Evolutionary conservation across 2,113 vertebrate genomes (phyloP).

Genomic region (Tinamus guttatus): DNA sequence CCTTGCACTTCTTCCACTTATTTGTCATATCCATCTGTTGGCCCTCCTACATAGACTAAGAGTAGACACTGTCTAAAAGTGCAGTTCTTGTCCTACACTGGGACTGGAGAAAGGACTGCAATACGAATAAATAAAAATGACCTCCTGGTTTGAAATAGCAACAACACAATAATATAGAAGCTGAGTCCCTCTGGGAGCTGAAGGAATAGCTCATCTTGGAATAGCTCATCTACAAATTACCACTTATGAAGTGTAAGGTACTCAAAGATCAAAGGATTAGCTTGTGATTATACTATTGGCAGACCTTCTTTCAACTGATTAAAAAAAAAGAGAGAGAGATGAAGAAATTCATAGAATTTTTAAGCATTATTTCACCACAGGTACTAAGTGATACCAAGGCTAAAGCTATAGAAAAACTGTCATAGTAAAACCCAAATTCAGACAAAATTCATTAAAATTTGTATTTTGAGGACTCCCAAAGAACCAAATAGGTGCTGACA

Average conservation of each 20-base stretch:
- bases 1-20: not conserved
- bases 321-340: not conserved
- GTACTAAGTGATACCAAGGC: not conserved
- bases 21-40: conserved; percentile 47
- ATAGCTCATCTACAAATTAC: not conserved
- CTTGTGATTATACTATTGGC: not conserved
- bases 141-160: not conserved
- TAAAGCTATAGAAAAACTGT: not conserved
- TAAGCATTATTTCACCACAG: not conserved
- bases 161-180: not conserved
- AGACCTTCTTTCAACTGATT: not conserved
- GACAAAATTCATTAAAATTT: not conserved
- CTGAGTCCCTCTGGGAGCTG: not conserved
- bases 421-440: not conserved
- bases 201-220: not conserved
- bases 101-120: not conserved
- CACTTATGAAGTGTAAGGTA: not conserved
- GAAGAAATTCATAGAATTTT: not conserved
- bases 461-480: not conserved
- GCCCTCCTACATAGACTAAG: conserved; percentile 29
- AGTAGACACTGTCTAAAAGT: not conserved
- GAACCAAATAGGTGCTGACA: not conserved
- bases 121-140: not conserved
- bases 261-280: not conserved
- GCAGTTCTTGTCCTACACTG: not conserved